Evolutionary conservation across 92 coral and sea anemone genomes (phyloP), one percentile per base, ranked within the genome.

Genomic region (Paragorgia papillata): DNA sequence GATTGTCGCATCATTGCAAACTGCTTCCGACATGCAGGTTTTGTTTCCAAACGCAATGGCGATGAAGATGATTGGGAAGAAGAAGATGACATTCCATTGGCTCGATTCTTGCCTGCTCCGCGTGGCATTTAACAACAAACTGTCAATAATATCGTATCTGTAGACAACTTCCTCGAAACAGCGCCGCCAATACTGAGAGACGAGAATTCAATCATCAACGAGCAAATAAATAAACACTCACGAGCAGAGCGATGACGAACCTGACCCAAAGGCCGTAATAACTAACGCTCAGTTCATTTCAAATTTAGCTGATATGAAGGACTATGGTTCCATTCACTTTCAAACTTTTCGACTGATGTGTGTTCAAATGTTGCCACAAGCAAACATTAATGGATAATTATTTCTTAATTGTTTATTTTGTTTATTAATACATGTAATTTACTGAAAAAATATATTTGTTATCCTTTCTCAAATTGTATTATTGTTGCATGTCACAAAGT

Each of bases 161-260:
- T 32, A 59, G 66, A 59, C 66, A 59, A 28, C 66, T 28, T 59
- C 66, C 66, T 59, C 66, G 37, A 59, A 59, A 59, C 66, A 59
- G 66, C 66, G 37, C 66, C 66, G 24, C 66, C 66, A 59, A 28
- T 22, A n/a, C n/a, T n/a, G n/a, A n/a, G n/a, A 59, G 66, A 59
- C n/a, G 33, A 59, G 66, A 28, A 59, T 24, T 59, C 66, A 21
- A 59, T 59, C 31, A 28, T 59, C 66, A 29, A 2, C 6, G 66
- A 59, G 66, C 66, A 59, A 29, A 28, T 8, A 29, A 59, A 32
- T 3, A 59, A n/a, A n/a, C n/a, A n/a, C n/a, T n/a, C n/a, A 3
- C 66, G 30, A 59, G 26, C 30, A 59, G 34, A 59, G 66, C 31
- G 37, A 59, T 32, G 31, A 59, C 7, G 66, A 59, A 18, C 31